Evolutionary conservation across 2,888 invertebrate genomes (phyloP).

Genomic region (Thymelicus lineola): DNA sequence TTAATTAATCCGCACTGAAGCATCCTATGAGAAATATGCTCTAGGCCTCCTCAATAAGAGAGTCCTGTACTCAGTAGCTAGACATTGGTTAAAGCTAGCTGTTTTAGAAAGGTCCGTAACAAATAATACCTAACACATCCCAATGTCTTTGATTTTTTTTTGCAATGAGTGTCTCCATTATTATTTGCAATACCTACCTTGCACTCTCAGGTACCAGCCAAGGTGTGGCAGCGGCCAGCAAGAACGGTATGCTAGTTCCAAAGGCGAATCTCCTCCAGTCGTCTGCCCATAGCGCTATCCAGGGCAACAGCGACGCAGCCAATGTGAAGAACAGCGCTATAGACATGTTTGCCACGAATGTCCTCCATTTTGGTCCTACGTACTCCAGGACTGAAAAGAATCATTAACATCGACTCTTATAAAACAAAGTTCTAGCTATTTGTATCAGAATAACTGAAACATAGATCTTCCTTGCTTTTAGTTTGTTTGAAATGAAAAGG

Average conservation of each 20-base stretch:
- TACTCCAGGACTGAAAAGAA: conserved; percentile 90
- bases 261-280: conserved; percentile 93
- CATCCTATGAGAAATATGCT: too few species aligned
- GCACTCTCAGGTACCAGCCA: conserved; percentile 94
- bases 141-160: neutral
- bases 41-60: too few species aligned
- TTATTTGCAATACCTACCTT: conserved; percentile 76
- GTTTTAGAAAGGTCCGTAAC: neutral
- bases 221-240: conserved; percentile 89
- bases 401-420: too few species aligned
- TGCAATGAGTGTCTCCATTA: too few species aligned
- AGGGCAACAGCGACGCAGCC: conserved; percentile 91
- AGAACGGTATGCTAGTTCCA: conserved; percentile 91
- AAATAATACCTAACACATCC: too few species aligned
- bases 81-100: too few species aligned
- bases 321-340: conserved; percentile 95
- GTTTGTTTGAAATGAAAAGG: too few species aligned
- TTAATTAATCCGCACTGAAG: too few species aligned
- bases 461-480: too few species aligned
- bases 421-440: too few species aligned
- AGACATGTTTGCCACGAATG: conserved; percentile 96
- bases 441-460: too few species aligned
- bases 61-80: too few species aligned
- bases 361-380: conserved; percentile 95
- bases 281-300: conserved; percentile 92